These are phyloP conservation scores for Gavia stellata DNA, from an alignment of 2,113 vertebrate genomes.

Conservation along the genomic window DNA sequence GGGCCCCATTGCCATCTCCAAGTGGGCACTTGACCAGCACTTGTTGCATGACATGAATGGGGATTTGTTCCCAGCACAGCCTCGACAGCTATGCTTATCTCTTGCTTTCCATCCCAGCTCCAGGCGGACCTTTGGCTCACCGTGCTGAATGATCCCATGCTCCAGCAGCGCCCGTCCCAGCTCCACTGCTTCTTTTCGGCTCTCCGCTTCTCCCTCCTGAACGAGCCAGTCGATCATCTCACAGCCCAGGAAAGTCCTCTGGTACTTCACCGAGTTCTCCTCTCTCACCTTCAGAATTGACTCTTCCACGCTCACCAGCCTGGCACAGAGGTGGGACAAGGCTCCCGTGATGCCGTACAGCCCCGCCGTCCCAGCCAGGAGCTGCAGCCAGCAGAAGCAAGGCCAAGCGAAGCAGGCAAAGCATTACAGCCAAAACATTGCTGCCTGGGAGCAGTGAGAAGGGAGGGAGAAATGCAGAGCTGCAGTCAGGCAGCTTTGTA, in stretches of 20 bases:
- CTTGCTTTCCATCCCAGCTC: neutral
- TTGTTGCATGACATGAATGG: conserved; percentile 31
- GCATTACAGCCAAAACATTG: neutral
- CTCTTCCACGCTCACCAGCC: conserved; percentile 74
- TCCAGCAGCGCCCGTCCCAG: conserved; percentile 78
- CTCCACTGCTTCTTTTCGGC: conserved; percentile 74
- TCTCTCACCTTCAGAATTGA: conserved; percentile 79
- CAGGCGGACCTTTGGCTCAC: conserved; percentile 3
- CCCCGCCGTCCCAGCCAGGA: accelerated
- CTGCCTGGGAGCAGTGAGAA: neutral
- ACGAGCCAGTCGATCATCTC: conserved; percentile 84
- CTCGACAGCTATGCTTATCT: neutral
- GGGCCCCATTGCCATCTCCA: neutral
- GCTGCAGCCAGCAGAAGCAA: neutral
- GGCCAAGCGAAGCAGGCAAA: neutral
- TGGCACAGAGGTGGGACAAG: conserved; percentile 46
- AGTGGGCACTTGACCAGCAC: conserved; percentile 53
- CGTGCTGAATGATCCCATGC: conserved; percentile 84
- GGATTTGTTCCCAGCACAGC: conserved; percentile 7
- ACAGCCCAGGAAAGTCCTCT: conserved; percentile 78
- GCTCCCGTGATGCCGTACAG: neutral
- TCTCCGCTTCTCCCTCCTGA: conserved; percentile 77
- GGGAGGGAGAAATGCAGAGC: neutral
- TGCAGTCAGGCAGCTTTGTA: neutral
- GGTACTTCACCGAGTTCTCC: conserved; percentile 77